A percentile compares a stretch with the other conserved stretches of the same genome.
Evolutionary conservation across 2,888 invertebrate genomes (phyloP).

Genomic region (Cactoblastis cactorum): DNA sequence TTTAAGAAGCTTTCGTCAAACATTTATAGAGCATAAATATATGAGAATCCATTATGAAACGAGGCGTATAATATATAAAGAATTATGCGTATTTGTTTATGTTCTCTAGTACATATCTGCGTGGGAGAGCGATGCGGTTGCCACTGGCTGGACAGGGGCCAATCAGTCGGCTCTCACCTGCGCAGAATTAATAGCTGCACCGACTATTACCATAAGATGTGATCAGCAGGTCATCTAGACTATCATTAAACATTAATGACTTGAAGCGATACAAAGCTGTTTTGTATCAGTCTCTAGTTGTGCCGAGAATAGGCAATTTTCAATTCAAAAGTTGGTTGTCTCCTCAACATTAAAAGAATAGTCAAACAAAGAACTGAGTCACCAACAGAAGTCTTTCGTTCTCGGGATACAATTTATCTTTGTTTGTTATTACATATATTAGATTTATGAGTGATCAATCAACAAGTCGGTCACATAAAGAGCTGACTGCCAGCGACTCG

Average conservation of each 20-base stretch:
- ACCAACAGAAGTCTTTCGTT: constrained; percentile 1
- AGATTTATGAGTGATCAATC: constrained; percentile 18
- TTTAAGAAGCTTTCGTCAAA: not conserved
- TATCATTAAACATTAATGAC: not conserved
- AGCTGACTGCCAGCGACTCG: constrained; percentile 36
- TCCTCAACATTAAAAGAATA: not conserved
- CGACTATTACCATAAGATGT: constrained; percentile 32
- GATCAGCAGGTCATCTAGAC: not conserved
- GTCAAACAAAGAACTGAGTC: not conserved
- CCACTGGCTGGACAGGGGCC: constrained; percentile 55
- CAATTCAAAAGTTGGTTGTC: not conserved
- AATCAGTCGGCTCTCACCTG: constrained; percentile 66
- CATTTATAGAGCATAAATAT: constrained; percentile 5
- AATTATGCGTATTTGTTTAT: constrained; percentile 52
- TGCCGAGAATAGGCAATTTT: not conserved
- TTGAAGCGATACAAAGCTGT: not conserved
- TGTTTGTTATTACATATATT: not conserved
- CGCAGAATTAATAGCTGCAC: constrained; percentile 49
- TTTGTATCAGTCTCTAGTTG: not conserved
- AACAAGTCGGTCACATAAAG: constrained; percentile 22
- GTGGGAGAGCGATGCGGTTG: constrained; percentile 53
- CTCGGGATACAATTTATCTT: constrained; percentile 14
- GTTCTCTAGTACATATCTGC: constrained; percentile 37
- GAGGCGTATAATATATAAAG: constrained; percentile 18
- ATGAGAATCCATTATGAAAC: constrained; percentile 15